Evolutionary conservation across 2,113 vertebrate species (phyloP).

Genomic region (Antechinus stuartii): DNA sequence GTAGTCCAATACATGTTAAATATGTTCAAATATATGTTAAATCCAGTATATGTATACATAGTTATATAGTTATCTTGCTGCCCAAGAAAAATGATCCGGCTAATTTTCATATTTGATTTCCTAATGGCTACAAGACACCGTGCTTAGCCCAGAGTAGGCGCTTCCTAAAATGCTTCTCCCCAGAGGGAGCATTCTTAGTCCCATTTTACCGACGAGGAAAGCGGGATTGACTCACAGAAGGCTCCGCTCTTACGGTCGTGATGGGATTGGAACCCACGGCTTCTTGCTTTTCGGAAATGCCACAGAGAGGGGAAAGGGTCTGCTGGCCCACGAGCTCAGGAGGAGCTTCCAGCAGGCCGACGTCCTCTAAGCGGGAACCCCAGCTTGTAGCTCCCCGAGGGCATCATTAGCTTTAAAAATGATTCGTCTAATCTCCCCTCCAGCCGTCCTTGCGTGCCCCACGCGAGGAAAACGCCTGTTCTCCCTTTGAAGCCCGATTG

Average conservation of each 20-base stretch:
- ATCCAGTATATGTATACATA: too few relatives aligned
- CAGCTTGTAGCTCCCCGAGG: background rate
- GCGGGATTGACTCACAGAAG: background rate
- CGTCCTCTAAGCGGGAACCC: background rate
- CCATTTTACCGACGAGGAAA: background rate
- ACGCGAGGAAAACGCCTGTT: constrained; percentile 4
- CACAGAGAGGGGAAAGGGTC: background rate
- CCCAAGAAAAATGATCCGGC: background rate
- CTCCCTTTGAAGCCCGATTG: background rate
- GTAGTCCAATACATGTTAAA: too few relatives aligned
- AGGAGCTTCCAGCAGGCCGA: background rate
- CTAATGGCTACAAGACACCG: background rate
- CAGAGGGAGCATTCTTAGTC: background rate
- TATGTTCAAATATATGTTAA: too few relatives aligned
- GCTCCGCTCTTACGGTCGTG: background rate
- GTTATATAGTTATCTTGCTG: too few relatives aligned
- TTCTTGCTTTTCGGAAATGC: background rate
- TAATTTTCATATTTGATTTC: background rate
- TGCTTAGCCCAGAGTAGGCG: background rate
- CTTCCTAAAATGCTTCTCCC: background rate
- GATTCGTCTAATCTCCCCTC: background rate
- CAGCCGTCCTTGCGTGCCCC: background rate
- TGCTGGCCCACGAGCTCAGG: background rate
- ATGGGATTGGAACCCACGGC: background rate
- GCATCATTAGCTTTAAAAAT: background rate